Conservation (phyloP, 2,113 vertebrate genomes). For the human region DNA sequence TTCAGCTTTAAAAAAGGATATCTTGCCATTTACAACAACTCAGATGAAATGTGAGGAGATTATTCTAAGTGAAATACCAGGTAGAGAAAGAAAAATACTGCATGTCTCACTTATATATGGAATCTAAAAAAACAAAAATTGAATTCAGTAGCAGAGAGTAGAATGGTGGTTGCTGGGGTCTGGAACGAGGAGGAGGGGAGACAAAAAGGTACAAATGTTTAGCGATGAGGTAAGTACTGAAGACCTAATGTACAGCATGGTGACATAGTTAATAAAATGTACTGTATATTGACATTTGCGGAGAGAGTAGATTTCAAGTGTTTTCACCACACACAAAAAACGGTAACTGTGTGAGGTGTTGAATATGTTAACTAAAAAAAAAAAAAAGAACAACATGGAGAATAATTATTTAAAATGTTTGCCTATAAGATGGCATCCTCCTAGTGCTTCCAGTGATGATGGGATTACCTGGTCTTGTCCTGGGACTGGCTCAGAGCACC, state of each 20-base stretch:
- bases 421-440: too few relatives aligned
- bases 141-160: not conserved
- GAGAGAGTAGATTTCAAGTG: not conserved
- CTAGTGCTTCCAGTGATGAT: not conserved
- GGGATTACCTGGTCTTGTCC: accelerated
- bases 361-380: not conserved
- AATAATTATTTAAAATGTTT: not conserved
- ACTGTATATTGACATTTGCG: not conserved
- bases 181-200: not conserved
- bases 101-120: too few relatives aligned
- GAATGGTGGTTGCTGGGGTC: too few relatives aligned
- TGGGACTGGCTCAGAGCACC: accelerated
- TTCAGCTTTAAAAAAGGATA: not conserved
- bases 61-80: not conserved
- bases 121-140: not conserved
- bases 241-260: too few relatives aligned
- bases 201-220: not conserved
- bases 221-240: too few relatives aligned
- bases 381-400: not conserved
- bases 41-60: not conserved
- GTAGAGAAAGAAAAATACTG: not conserved
- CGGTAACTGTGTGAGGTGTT: accelerated
- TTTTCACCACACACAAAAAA: not conserved
- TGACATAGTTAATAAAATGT: not conserved
- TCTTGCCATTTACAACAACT: not conserved